These are phyloP conservation scores for Crocallis elinguaria DNA, from an alignment of 2,888 invertebrate genomes.

Conservation along the genomic window DNA sequence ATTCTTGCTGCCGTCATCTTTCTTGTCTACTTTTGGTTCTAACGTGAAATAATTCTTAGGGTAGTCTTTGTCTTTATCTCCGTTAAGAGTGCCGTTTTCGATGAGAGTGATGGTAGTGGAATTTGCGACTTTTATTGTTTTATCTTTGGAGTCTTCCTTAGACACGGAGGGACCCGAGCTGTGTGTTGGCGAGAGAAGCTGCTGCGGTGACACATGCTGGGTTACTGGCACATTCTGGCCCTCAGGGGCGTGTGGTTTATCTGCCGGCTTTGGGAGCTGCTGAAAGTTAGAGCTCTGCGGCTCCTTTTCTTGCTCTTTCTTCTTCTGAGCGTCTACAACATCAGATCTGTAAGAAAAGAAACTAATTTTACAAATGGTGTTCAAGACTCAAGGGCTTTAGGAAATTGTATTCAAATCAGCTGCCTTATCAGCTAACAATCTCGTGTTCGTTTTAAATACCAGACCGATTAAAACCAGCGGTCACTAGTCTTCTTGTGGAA, in stretches of 20 bases:
- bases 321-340: constrained; percentile 85
- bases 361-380: background rate
- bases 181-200: constrained; percentile 66
- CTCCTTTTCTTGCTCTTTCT: constrained; percentile 76
- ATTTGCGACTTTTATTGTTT: constrained; percentile 73
- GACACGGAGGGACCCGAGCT: constrained; percentile 52
- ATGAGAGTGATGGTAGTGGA: constrained; percentile 78
- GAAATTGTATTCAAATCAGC: too few relatives aligned
- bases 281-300: constrained; percentile 63
- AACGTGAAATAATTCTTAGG: constrained; percentile 75
- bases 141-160: constrained; percentile 76
- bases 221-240: constrained; percentile 3
- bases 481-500: too few relatives aligned
- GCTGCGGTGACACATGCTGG: constrained; percentile 75
- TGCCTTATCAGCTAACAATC: too few relatives aligned
- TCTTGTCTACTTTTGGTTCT: constrained; percentile 76
- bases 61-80: constrained; percentile 76
- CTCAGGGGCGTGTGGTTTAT: constrained; percentile 51
- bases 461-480: too few relatives aligned
- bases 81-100: constrained; percentile 66
- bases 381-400: too few relatives aligned
- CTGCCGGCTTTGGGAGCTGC: constrained; percentile 60
- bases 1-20: constrained; percentile 79
- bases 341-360: constrained; percentile 82
- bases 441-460: too few relatives aligned